phyloP scores from a whole-genome alignment of 1,140 invertebrate species.

The Epicauta chinensis region DNA sequence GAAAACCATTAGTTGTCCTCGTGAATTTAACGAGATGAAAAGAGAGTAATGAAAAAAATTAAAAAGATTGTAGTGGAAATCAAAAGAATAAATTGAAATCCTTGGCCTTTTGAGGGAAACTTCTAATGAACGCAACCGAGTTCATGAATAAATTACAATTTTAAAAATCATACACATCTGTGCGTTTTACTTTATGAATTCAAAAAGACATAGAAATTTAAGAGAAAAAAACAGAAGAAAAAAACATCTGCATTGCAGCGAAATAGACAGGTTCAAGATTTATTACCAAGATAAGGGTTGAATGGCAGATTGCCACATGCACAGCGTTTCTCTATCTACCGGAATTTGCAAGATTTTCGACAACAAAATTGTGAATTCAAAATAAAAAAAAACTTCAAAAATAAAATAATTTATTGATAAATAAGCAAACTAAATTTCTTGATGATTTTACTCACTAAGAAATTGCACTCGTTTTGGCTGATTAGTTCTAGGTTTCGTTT shows the following conservation, averaged over 20 bases:
- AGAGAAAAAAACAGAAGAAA: not conserved
- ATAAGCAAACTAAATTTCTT: not conserved
- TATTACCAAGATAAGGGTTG: not conserved
- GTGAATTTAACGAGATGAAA: too few relatives aligned
- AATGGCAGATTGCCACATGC: constrained; percentile 16
- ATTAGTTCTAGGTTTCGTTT: constrained; percentile 67
- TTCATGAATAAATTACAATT: too few relatives aligned
- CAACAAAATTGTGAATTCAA: not conserved
- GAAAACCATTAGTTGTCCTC: too few relatives aligned
- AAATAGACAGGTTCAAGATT: not conserved
- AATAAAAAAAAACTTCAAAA: not conserved
- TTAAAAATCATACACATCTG: too few relatives aligned
- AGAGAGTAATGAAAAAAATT: too few relatives aligned
- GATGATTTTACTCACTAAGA: constrained; percentile 65
- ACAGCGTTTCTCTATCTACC: not conserved
- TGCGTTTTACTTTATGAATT: too few relatives aligned
- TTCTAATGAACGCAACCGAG: too few relatives aligned
- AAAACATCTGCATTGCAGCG: constrained; percentile 9
- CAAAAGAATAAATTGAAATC: too few relatives aligned
- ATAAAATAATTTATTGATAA: constrained; percentile 2
- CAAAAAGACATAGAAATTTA: too few relatives aligned
- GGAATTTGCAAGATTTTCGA: too few relatives aligned
- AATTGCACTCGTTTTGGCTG: constrained; percentile 84
- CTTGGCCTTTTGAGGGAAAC: too few relatives aligned
- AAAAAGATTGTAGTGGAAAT: too few relatives aligned